Conservation (phyloP, 2,888 invertebrate genomes). For the Macrosiphum euphorbiae region DNA sequence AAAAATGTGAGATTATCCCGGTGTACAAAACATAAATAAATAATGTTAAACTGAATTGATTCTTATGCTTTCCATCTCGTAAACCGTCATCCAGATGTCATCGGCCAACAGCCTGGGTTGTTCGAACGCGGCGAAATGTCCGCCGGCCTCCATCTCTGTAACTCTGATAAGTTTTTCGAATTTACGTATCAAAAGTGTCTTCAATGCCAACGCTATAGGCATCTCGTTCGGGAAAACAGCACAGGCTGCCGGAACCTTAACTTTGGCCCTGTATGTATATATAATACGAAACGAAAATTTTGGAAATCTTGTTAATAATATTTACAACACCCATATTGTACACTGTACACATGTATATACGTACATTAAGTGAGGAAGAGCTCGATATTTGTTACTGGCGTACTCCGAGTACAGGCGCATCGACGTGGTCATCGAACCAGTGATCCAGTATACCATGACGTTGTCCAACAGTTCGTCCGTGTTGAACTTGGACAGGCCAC, state of each 20-base stretch:
- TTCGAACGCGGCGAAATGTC: conserved; percentile 90
- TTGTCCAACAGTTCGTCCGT: conserved; percentile 82
- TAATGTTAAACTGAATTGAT: not conserved
- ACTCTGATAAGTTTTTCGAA: conserved; percentile 79
- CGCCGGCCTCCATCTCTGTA: conserved; percentile 78
- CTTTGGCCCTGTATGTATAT: conserved; percentile 75
- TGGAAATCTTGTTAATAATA: not conserved
- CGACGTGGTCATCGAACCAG: conserved; percentile 81
- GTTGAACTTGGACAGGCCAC: conserved; percentile 76
- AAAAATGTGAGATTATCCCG: not conserved
- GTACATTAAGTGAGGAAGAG: too few relatives aligned
- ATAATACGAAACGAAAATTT: conserved; percentile 66
- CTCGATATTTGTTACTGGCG: too few relatives aligned
- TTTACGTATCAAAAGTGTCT: conserved; percentile 75
- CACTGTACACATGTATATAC: too few relatives aligned
- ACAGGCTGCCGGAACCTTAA: conserved; percentile 80
- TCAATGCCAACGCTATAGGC: conserved; percentile 72
- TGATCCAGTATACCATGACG: conserved; percentile 86
- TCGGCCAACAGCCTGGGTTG: conserved; percentile 79
- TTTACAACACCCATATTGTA: not conserved
- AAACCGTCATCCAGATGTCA: conserved; percentile 78
- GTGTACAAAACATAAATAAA: conserved; percentile 14
- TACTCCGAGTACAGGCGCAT: conserved; percentile 81
- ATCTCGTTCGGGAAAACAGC: conserved; percentile 82
- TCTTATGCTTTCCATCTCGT: conserved; percentile 70